Evolutionary conservation across 2,113 vertebrate genomes (phyloP), one percentile per base, ranked within the genome.

Genomic region (Ciconia maguari): DNA sequence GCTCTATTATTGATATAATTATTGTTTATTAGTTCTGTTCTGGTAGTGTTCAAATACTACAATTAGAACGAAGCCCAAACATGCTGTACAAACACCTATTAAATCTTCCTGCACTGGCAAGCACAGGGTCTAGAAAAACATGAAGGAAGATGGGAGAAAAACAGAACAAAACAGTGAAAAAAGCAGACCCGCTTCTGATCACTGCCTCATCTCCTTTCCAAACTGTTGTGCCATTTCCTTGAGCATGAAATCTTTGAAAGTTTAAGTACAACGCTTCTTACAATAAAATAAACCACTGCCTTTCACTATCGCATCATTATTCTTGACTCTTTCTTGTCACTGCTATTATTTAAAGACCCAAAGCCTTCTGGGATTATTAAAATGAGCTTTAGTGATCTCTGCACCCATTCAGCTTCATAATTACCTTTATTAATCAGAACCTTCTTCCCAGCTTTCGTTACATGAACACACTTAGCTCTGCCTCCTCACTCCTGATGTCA

Each of bases 1-100:
- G 29, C 51, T 90, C 79, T 80, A 62, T 83, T 94, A 91, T 90
- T 76, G 27, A 83, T 83, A 60, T 93, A 93, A 95, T 93, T 93
- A 95, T 64, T 93, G 78, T 91, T 95, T 91, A 69, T 90, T 87
- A 77, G 58, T 29, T 51, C 36, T 89, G 26, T 66, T 87, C 80
- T 89, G 54, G 54, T 77, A 83, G 49, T 1, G 1, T 55, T 95
- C 83, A 76, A 94, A 87, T 60, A 77, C 72, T 44, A 72, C 86
- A 83, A 62, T 90, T 85, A 95, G 54, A 94, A 76, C 0, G 17
- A 95, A 87, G 52, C 25, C 65, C 69, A 90, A 87, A 94, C 49
- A 92, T 19, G 36, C 55, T 72, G 36, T 49, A 71, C 61, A 94
- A 95, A 70, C 58, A 91, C 52, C 75, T 89, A 94, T 94, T 92